A percentile compares a stretch with the other conserved stretches of the same genome.
Evolutionary conservation across 2,888 invertebrate species (phyloP).

Genomic region (Trypoxylon attenuatum): DNA sequence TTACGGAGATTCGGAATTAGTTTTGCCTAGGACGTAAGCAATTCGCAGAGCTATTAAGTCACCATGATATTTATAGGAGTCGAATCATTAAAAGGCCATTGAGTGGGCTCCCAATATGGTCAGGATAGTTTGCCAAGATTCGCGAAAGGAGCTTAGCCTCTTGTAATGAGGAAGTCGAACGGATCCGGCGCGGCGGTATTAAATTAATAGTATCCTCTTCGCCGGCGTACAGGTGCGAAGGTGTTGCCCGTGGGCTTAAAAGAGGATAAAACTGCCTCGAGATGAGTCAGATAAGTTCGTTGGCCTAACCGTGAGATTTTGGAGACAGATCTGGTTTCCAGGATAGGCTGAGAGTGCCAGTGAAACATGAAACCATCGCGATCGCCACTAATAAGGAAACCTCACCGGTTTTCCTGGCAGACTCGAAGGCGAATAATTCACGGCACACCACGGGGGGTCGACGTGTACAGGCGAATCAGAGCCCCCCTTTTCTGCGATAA

Average conservation of each 20-base stretch:
- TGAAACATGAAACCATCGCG: slow-evolving; percentile 9
- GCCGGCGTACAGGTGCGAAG: not conserved
- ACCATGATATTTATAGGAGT: not conserved
- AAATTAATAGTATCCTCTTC: slow-evolving; percentile 65
- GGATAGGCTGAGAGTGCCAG: slow-evolving; percentile 5
- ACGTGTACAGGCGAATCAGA: not conserved
- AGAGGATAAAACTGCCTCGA: slow-evolving; percentile 14
- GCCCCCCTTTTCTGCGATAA: not conserved
- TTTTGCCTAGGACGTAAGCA: not conserved
- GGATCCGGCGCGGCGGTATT: slow-evolving; percentile 50
- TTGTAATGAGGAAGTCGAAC: slow-evolving; percentile 44
- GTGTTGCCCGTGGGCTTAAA: not conserved
- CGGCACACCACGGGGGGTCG: not conserved
- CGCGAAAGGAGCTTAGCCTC: slow-evolving; percentile 11
- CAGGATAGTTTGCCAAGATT: slow-evolving; percentile 1
- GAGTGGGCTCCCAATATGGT: not conserved
- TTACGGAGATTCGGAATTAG: not conserved
- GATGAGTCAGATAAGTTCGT: slow-evolving; percentile 4
- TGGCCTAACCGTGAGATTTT: slow-evolving; percentile 2
- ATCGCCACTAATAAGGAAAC: slow-evolving; percentile 16
- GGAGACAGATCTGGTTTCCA: slow-evolving; percentile 1
- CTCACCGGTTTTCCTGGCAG: not conserved
- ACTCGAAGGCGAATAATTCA: not conserved
- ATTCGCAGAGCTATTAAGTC: not conserved
- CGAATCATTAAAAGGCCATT: not conserved